Conservation (phyloP, 2,888 invertebrate genomes). For the Leucophora obtusa region DNA sequence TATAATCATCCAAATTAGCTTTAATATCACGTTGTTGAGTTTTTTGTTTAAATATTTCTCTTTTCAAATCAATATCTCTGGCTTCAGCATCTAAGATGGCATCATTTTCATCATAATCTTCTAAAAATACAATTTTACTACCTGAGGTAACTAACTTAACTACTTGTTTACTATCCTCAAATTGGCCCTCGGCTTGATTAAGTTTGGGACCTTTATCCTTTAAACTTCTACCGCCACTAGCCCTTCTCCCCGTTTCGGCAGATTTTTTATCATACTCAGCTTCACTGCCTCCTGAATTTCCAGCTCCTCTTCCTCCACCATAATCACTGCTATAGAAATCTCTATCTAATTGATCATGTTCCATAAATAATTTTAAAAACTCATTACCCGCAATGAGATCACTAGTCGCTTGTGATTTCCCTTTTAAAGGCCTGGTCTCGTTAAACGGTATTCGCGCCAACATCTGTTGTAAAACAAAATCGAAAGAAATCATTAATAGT, state of each 20-base stretch:
- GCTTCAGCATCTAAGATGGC: slow-evolving; percentile 66
- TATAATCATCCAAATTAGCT: slow-evolving; percentile 72
- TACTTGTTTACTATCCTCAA: slow-evolving; percentile 69
- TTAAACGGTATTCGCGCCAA: slow-evolving; percentile 66
- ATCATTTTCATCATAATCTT: slow-evolving; percentile 69
- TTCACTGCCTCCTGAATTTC: not conserved
- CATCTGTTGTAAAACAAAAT: slow-evolving; percentile 68
- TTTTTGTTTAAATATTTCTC: slow-evolving; percentile 48
- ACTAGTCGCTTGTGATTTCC: slow-evolving; percentile 65
- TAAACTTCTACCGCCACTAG: slow-evolving; percentile 29
- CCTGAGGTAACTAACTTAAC: slow-evolving; percentile 75
- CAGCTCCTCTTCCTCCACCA: slow-evolving; percentile 17
- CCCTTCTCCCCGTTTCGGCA: slow-evolving; percentile 51
- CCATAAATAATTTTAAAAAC: slow-evolving; percentile 75
- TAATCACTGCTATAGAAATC: slow-evolving; percentile 69
- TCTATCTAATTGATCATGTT: slow-evolving; percentile 71
- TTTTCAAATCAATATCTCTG: slow-evolving; percentile 65
- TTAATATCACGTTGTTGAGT: slow-evolving; percentile 13
- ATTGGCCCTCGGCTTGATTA: slow-evolving; percentile 58
- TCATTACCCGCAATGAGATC: slow-evolving; percentile 77
- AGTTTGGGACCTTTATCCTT: slow-evolving; percentile 49
- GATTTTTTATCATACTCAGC: slow-evolving; percentile 47
- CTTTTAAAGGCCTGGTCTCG: slow-evolving; percentile 66
- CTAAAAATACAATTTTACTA: slow-evolving; percentile 76
- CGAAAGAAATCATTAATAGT: slow-evolving; percentile 9